Percentiles rank a stretch among this genome's conserved stretches.
phyloP scores from a whole-genome alignment of 2,888 invertebrate species.

The Tetragonula carbonaria region DNA sequence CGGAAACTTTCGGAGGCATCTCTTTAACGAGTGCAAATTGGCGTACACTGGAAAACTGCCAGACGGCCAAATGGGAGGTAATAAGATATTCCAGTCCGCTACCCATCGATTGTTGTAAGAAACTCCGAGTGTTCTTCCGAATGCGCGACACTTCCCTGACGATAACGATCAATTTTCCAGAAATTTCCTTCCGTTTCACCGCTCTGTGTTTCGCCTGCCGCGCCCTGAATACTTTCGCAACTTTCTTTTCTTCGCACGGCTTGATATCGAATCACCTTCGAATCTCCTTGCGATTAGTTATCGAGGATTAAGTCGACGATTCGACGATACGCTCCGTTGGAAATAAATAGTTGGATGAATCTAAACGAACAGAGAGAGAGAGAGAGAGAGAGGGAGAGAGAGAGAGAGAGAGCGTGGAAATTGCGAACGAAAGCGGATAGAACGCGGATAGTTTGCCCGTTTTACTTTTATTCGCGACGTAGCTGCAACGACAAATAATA shows the following conservation, averaged over 20 bases:
- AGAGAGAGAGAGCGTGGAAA: background rate
- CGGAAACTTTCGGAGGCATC: conserved; percentile 43
- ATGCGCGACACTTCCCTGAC: conserved; percentile 40
- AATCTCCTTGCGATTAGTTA: background rate
- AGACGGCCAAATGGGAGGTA: conserved; percentile 51
- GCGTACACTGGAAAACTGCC: conserved; percentile 60
- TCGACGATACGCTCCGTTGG: background rate
- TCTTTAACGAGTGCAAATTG: conserved; percentile 66
- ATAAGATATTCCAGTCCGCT: conserved; percentile 58
- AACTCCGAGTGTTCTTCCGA: conserved; percentile 22
- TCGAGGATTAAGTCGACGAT: background rate
- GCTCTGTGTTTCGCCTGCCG: too few species aligned
- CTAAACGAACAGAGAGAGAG: too few species aligned
- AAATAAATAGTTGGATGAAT: background rate
- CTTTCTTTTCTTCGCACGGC: background rate
- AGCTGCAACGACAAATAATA: conserved; percentile 54
- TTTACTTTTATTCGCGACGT: conserved; percentile 36
- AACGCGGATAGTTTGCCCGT: conserved; percentile 33
- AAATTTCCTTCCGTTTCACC: conserved; percentile 2
- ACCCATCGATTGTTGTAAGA: conserved; percentile 58
- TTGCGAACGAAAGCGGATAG: conserved; percentile 8
- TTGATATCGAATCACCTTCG: background rate
- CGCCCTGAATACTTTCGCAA: background rate
- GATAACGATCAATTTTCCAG: conserved; percentile 37
- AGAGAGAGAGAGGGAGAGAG: background rate